Base-by-base conservation (phyloP, 2,797 vertebrate genomes). In the Rhinella marina region DNA sequence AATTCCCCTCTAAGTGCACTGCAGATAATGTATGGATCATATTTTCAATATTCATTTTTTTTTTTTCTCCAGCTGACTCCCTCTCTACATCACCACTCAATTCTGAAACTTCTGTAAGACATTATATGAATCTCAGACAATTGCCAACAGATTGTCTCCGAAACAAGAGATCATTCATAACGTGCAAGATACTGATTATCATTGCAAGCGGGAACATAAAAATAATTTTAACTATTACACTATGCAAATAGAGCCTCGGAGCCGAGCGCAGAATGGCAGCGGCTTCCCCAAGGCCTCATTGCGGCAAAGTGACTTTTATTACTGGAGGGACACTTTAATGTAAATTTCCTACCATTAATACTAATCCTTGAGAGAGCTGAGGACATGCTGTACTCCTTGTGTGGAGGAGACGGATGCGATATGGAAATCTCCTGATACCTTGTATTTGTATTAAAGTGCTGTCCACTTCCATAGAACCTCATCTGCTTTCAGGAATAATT, bases 271-370 rank as follows among this genome's bases (percentile, higher is more conserved):
- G 68, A 79, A 59, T 54, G 27, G 25, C 56, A 81, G 72, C 23
- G 29, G 16, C 72, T 23, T 89, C 88, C 88, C 88, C 73, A 82
- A 84, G 84, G 88, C 68, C 84, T 86, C 88, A 79, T 86, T 86
- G 80, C 85, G 68, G 59, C 84, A 89, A 89, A 86, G 88, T 89
- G 88, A 89, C 88, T 89, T 89, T 83, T 89, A 89, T 86, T 86
- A 79, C 88, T 86, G 78, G 72, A 61, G 88, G 88, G 88, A 89
- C 84, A 86, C 66, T 86, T 89, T 86, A 89, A 89, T 89, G 88
- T 70, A 89, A 86, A 89, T 89, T 41, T 86, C 59, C 66, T 48
- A 5, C 80, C 88, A 86, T 89, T 89, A 89, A 89, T 89, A 89
- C 80, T 70, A 89, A 86, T 89, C 84, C 57, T 48, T 83, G 80